phyloP scores from a whole-genome alignment of 2,113 vertebrate genomes.

The Trematocara zebra region DNA sequence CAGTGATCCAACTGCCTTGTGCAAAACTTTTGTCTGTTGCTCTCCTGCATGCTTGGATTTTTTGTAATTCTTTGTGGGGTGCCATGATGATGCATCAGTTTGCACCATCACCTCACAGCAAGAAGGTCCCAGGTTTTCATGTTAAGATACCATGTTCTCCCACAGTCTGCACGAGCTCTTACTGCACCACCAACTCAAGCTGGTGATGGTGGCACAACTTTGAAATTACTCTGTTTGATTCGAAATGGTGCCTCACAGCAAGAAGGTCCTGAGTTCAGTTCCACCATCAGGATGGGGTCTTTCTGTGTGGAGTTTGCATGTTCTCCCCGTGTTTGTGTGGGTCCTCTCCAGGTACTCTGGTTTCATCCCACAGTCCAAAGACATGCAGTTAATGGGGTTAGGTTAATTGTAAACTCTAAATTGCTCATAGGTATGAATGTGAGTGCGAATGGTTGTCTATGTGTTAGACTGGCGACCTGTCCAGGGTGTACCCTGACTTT shows the following conservation, averaged over 20 bases:
- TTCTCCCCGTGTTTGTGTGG: neutral
- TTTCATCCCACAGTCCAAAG: neutral
- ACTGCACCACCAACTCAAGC: neutral
- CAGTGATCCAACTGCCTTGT: neutral
- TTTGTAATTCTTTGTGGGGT: neutral
- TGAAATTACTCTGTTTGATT: neutral
- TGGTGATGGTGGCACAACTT: neutral
- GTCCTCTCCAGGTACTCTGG: neutral
- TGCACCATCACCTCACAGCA: neutral
- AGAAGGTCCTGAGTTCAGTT: neutral
- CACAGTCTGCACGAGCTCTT: neutral
- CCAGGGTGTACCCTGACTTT: neutral
- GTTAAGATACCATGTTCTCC: neutral
- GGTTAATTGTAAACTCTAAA: neutral
- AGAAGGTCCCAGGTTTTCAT: neutral
- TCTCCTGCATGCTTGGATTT: neutral
- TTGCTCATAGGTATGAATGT: neutral
- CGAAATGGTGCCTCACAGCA: fast-evolving
- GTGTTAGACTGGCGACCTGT: neutral
- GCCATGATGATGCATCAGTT: neutral
- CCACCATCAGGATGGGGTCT: neutral
- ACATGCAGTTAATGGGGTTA: neutral
- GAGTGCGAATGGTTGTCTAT: neutral
- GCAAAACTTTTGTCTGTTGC: neutral
- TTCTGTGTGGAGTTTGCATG: neutral